Base-by-base conservation (phyloP, 1,140 invertebrate species). In the Calephelis virginiensis region DNA sequence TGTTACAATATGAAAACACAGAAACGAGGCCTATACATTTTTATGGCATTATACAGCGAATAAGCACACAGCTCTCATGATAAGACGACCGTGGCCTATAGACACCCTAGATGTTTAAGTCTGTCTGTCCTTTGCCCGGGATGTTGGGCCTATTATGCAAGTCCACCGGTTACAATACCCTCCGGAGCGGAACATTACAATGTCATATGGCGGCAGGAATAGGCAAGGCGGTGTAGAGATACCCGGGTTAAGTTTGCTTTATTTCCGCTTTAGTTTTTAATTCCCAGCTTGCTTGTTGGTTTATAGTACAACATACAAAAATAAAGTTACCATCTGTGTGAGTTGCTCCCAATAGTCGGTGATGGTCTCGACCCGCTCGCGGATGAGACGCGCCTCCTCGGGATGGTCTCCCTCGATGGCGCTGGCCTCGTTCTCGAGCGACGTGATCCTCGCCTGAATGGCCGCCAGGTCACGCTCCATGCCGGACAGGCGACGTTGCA, bases 391-490 rank as follows among this genome's bases (percentile, higher is more conserved):
- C 13, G 98, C 98, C 89, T 99, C 98, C 82, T 99, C 98, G 3
- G 99, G 98, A 92, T 99, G 98, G 68, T 98, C 97, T 47, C 94
- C 93, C 80, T 98, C 96, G 85, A 99, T 98, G 64, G 94, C 93
- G 64, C 96, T 95, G 5, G 98, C 98, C 89, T 99, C 99, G 74
- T 94, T 94, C 83, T 99, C 97, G 66, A 99, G 90, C 12, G 97
- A 95, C 69, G 98, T 96, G 56, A 99, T 93, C 92, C 99, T 99
- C 12, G 98, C 97, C 92, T 99, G 97, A 71, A 99, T 99, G 38
- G 99, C 99, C 53, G 98, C 98, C 63, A 99, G 86, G 89, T 99
- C 99, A 66, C 98, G 94, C 91, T 99, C 98, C 98, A 99, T 99
- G 53, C 99, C 98, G 80, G 97, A 97, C 0, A 99, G 93, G 66